Conservation (phyloP, 2,888 invertebrate genomes). For the Megalurothrips usitatus region DNA sequence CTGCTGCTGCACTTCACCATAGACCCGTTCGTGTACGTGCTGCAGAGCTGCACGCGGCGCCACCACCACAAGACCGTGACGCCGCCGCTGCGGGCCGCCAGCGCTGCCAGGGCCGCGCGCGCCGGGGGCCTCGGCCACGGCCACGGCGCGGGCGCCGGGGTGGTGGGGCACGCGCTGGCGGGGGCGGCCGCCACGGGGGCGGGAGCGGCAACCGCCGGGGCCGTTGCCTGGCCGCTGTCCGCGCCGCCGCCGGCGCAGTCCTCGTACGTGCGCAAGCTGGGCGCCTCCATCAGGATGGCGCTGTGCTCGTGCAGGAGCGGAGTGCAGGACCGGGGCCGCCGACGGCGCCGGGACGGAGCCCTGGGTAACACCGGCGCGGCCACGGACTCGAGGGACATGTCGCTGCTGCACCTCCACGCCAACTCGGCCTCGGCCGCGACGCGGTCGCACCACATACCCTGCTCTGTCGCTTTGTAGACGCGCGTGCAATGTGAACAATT, state of each 20-base stretch:
- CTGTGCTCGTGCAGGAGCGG: neutral
- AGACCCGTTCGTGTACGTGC: conserved; percentile 78
- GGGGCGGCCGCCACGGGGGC: conserved; percentile 19
- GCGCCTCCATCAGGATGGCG: neutral
- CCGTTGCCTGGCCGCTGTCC: neutral
- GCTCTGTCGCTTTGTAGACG: neutral
- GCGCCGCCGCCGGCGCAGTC: neutral
- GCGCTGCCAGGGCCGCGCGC: neutral
- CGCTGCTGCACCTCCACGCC: neutral
- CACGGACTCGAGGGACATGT: neutral
- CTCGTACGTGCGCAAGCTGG: neutral
- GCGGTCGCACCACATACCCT: neutral
- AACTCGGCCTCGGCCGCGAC: neutral
- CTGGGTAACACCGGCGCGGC: neutral
- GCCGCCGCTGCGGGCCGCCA: neutral
- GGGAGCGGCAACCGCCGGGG: neutral
- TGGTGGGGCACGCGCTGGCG: neutral
- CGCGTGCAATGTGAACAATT: no score
- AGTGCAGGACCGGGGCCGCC: neutral
- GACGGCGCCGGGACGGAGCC: neutral
- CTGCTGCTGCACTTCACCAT: conserved; percentile 77
- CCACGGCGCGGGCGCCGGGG: neutral
- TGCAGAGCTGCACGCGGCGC: conserved; percentile 45
- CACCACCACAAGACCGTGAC: conserved; percentile 7
- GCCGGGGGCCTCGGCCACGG: neutral